Base-by-base conservation (phyloP, 2,113 vertebrate genomes). In the Equus quagga region DNA sequence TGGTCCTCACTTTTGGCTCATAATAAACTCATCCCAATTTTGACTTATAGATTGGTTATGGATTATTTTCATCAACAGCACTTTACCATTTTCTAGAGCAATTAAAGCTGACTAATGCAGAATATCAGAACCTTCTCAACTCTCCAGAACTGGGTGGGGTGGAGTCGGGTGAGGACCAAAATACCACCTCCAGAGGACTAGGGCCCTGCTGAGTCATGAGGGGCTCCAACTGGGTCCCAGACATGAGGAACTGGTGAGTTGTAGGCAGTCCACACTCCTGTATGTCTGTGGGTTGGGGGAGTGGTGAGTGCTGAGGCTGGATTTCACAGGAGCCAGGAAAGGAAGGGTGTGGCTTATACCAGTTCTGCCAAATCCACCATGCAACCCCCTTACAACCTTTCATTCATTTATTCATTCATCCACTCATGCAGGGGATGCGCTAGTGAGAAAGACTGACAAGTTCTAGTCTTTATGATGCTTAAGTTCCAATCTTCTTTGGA, bases 41-140 rank as follows among this genome's bases (percentile, higher is more conserved):
- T 41, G 36, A 41, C 36, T 41, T 41, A 41, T 41, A 41, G 36
- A 41, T 41, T 41, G 36, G 36, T 41, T 41, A 41, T 41, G 36
- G 36, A 41, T 41, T 41, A 41, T 41, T 41, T 41, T 41, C 36
- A 41, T 41, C 36, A 41, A 41, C 36, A 41, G 36, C 3, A 80
- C 9, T 41, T 41, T 69, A 36, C 26, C 31, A 91, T 81, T 81
- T 93, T 92, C 82, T 94, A 93, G 72, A 73, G 33, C 17, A 84
- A 56, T 83, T 91, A 67, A 91, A 75, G 15, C 46, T 14, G n/a
- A 49, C 73, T 86, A 76, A 91, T 33, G 33, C 14, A 76, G 44
- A 83, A 88, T 67, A 21, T 73, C 6, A 31, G 41, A 82, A 31
- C 18, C 76, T 26, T 41, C 51, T 76, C 78, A 46, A 11, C 41